Evolutionary conservation across 2,888 invertebrate genomes (phyloP), one percentile per base, ranked within the genome.

Genomic region (Macroteleia sp.): DNA sequence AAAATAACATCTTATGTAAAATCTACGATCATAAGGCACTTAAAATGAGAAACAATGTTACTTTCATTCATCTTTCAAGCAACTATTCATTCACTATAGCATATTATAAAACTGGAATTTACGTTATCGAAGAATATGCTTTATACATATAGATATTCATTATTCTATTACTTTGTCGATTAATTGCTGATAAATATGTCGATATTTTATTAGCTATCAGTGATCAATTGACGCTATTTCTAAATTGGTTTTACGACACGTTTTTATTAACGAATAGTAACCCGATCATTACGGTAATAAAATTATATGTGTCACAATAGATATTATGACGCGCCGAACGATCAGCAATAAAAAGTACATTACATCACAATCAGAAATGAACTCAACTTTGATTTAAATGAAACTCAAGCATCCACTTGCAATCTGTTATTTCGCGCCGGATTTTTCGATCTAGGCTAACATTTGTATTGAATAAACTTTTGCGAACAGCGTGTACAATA

Each of bases 271-370:
- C 16, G 16, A 66, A 66, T 34, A 12, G 64, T 44, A 54, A 66
- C 52, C 54, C 64, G 46, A 56, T 66, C 54, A 48, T 46, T 56
- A 30, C n/a, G 25, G 22, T 52, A 69, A 59, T 69, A 69, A 69
- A 69, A 69, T 69, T 59, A 52, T 41, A 59, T 25, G 50, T 42
- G 69, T 59, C 50, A 69, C 41, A 59, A 69, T 44, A 59, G 50
- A 48, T 56, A 46, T 56, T 46, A 66, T 44, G 44, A 64, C 22
- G 42, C 17, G 8, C 34, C n/a, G 34, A 62, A 62, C 34, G 52
- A 56, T 48, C 56, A 12, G 48, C 17, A 69, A 57, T 69, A 57
- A 69, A 69, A 32, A 1, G 14, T 22, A 48, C 32, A n/a, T 69
- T 59, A 42, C 57, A 39, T 57, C 50, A 19, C 41, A 59, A 56